phyloP scores from a whole-genome alignment of 2,113 vertebrate species.

The Nannospalax galili region DNA sequence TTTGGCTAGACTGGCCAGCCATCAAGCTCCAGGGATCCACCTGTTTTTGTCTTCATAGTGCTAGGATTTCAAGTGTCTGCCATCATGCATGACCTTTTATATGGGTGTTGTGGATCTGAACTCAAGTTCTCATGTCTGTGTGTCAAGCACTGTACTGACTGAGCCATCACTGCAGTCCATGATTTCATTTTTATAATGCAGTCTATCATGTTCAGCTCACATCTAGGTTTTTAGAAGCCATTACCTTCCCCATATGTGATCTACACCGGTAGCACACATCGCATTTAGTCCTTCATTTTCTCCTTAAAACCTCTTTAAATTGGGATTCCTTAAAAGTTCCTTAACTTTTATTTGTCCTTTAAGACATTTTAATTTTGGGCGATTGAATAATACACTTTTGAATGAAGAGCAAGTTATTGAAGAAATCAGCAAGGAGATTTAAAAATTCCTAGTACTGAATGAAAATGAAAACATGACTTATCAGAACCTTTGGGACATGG shows the following conservation, averaged over 20 bases:
- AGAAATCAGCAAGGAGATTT: neutral
- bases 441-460: neutral
- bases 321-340: neutral
- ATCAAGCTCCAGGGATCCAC: neutral
- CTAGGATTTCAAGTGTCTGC: neutral
- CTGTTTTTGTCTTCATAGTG: neutral
- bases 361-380: constrained; percentile 19
- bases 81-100: neutral
- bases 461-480: neutral
- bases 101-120: neutral
- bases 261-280: neutral
- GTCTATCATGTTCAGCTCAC: neutral
- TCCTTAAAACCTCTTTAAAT: neutral
- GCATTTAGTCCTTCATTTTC: neutral
- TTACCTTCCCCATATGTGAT: neutral
- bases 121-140: neutral
- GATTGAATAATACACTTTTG: neutral
- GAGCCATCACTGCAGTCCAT: too few relatives aligned
- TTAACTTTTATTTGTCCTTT: constrained; percentile 12
- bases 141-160: neutral
- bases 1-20: neutral
- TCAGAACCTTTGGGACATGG: neutral
- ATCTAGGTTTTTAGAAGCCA: constrained; percentile 4
- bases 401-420: neutral
- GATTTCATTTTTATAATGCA: neutral